Conservation (phyloP, 2,888 invertebrate species). For the Candidula unifasciata region DNA sequence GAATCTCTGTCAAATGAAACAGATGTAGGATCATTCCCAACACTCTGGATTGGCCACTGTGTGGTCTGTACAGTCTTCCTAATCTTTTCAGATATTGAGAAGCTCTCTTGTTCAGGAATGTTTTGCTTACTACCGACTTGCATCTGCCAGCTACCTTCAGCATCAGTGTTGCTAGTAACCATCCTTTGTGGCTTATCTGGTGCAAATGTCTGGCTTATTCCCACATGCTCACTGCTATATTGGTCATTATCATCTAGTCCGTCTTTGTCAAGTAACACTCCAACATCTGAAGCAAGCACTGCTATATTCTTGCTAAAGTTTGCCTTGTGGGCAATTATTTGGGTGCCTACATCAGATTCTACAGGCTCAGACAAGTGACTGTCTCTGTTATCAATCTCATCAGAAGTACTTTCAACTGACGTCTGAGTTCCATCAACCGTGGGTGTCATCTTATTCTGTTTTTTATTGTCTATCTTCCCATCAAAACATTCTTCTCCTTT, state of each 20-base stretch:
- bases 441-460: background rate
- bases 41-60: background rate
- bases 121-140: background rate
- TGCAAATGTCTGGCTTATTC: background rate
- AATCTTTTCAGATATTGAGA: background rate
- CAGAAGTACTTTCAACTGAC: background rate
- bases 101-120: background rate
- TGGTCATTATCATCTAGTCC: background rate
- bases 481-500: background rate
- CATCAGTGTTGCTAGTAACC: background rate
- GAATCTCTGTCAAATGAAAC: constrained; percentile 19
- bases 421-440: background rate
- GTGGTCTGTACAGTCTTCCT: background rate
- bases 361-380: background rate
- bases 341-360: background rate
- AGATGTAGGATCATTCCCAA: constrained; percentile 10
- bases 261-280: background rate
- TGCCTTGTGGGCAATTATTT: background rate
- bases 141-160: background rate
- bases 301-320: background rate
- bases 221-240: background rate
- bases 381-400: background rate
- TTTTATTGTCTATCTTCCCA: background rate
- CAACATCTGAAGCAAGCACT: background rate
- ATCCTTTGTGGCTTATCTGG: background rate